A percentile compares a stretch with the other conserved stretches of the same genome.
Conservation (phyloP, 2,113 vertebrate genomes). For the Polypterus senegalus region DNA sequence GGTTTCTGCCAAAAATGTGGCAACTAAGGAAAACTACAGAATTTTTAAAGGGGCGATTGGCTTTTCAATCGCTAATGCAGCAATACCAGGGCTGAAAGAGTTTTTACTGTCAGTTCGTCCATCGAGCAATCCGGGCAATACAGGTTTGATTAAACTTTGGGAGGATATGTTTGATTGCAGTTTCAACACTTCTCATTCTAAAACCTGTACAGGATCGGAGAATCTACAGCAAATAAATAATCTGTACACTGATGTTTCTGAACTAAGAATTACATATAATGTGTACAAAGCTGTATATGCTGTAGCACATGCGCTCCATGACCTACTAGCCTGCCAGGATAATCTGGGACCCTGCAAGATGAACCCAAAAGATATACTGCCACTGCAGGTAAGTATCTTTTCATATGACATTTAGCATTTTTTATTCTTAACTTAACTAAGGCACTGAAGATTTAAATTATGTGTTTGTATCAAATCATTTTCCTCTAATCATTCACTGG, state of each 20-base stretch:
- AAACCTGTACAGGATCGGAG: neutral
- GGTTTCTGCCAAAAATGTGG: neutral
- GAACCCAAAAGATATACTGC: neutral
- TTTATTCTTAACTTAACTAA: no score
- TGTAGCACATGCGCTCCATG: neutral
- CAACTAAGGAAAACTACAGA: neutral
- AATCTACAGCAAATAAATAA: neutral
- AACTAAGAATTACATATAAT: slow-evolving; percentile 1
- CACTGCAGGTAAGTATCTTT: slow-evolving; percentile 2
- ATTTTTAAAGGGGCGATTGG: neutral
- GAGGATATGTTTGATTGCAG: neutral
- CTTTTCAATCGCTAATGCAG: slow-evolving; percentile 1
- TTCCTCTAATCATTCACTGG: no score
- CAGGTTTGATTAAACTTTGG: neutral
- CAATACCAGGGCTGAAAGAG: neutral
- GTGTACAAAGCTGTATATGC: slow-evolving; percentile 14
- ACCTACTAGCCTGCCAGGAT: neutral
- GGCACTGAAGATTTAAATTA: no score
- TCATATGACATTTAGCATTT: no score
- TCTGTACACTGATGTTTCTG: neutral
- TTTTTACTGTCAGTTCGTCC: neutral
- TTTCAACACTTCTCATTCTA: neutral
- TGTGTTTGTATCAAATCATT: no score
- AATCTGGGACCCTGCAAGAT: neutral
- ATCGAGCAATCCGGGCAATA: neutral